These are phyloP conservation scores for Scrobipalpa costella DNA, from an alignment of 2,888 invertebrate species.

Conservation along the genomic window DNA sequence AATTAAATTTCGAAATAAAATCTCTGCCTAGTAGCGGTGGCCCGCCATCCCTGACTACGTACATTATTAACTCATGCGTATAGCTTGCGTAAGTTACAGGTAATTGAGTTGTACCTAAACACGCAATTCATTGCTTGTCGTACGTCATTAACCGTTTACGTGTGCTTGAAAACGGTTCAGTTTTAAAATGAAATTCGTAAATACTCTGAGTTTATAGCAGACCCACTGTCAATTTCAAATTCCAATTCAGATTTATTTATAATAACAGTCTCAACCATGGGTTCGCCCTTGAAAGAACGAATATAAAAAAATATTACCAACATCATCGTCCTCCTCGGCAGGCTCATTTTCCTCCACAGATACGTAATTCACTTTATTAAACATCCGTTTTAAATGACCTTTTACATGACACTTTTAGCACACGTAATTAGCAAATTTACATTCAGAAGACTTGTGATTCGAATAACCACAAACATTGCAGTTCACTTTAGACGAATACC, in stretches of 20 bases:
- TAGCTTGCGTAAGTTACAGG: neutral
- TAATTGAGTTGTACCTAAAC: neutral
- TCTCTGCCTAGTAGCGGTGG: no score
- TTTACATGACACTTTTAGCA: neutral
- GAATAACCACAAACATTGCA: neutral
- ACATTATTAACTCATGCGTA: neutral
- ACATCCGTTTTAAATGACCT: neutral
- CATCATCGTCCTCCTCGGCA: slow-evolving; percentile 1
- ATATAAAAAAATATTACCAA: neutral
- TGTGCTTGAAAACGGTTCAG: neutral
- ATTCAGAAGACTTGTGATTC: neutral
- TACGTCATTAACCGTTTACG: neutral
- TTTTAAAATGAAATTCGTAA: neutral
- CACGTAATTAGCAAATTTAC: neutral
- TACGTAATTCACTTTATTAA: neutral
- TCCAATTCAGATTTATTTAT: neutral
- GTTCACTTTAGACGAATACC: slow-evolving; percentile 7
- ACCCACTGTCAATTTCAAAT: slow-evolving; percentile 6
- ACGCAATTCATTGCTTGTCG: neutral
- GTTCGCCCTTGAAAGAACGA: no score
- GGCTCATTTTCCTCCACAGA: neutral
- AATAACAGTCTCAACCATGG: neutral
- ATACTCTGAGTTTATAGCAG: neutral
- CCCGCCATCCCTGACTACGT: neutral
- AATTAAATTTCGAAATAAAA: no score